phyloP scores from a whole-genome alignment of 2,888 invertebrate species.

The Bombyx huttoni region DNA sequence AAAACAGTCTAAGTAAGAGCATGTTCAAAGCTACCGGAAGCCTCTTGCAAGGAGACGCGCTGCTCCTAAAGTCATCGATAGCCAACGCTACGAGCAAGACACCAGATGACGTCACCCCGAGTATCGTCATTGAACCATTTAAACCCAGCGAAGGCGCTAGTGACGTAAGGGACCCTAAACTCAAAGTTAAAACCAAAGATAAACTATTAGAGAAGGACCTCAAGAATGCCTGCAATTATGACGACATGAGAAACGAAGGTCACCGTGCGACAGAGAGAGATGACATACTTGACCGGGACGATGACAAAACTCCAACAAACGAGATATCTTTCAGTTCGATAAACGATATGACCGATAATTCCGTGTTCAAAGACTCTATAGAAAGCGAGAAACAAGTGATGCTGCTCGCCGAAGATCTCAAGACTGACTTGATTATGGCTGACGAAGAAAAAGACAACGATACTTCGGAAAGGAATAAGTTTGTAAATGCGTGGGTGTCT shows the following conservation, averaged over 20 bases:
- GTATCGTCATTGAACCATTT: slow-evolving; percentile 33
- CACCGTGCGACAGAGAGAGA: slow-evolving; percentile 36
- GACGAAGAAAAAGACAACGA: slow-evolving; percentile 68
- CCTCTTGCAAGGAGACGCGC: slow-evolving; percentile 54
- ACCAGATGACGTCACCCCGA: slow-evolving; percentile 41
- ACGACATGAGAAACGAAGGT: slow-evolving; percentile 37
- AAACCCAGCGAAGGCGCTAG: slow-evolving; percentile 13
- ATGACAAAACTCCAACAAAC: slow-evolving; percentile 65
- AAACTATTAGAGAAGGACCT: slow-evolving; percentile 45
- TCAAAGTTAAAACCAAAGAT: slow-evolving; percentile 44
- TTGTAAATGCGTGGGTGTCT: slow-evolving; percentile 63
- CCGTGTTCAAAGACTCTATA: slow-evolving; percentile 59
- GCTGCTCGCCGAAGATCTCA: slow-evolving; percentile 59
- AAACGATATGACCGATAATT: slow-evolving; percentile 64
- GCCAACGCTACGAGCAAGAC: slow-evolving; percentile 38
- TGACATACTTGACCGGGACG: slow-evolving; percentile 42
- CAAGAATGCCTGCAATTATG: slow-evolving; percentile 54
- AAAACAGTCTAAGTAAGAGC: slow-evolving; percentile 60
- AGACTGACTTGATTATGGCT: slow-evolving; percentile 62
- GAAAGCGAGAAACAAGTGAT: slow-evolving; percentile 62
- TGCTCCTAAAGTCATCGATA: slow-evolving; percentile 52
- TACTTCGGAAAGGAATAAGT: slow-evolving; percentile 64
- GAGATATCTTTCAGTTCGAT: slow-evolving; percentile 62
- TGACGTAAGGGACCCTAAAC: slow-evolving; percentile 28
- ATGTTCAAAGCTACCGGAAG: slow-evolving; percentile 58